A percentile compares a stretch with the other conserved stretches of the same genome.
Evolutionary conservation across 2,888 invertebrate genomes (phyloP).

Genomic region (Macrosiphum euphorbiae): DNA sequence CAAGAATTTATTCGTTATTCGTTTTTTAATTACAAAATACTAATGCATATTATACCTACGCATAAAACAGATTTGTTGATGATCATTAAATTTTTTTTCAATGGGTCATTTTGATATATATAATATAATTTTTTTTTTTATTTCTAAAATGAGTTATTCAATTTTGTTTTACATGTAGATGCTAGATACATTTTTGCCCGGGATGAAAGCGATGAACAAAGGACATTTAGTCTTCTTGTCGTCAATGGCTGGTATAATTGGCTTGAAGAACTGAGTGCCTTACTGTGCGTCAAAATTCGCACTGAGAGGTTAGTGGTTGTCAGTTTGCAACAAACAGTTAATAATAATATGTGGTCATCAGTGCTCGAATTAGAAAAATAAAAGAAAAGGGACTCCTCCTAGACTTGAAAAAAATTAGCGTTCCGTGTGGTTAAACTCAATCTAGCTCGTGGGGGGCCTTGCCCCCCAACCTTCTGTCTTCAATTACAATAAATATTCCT

Average conservation of each 20-base stretch:
- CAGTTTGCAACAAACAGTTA: neutral
- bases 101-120: neutral
- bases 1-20: too few species aligned
- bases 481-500: too few species aligned
- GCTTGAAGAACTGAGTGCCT: conserved; percentile 81
- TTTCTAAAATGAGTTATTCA: neutral
- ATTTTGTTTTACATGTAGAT: conserved; percentile 74
- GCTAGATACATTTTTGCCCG: conserved; percentile 81
- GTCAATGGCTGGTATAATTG: conserved; percentile 83
- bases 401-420: too few species aligned
- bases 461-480: too few species aligned
- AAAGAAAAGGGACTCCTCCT: too few species aligned
- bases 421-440: too few species aligned
- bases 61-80: neutral
- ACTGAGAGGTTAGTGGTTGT: conserved; percentile 74
- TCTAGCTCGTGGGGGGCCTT: too few species aligned
- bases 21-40: neutral
- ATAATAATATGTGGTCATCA: neutral
- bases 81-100: neutral
- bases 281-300: conserved; percentile 88
- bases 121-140: neutral
- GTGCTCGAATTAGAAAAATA: too few species aligned
- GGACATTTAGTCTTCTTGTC: conserved; percentile 84
- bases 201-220: conserved; percentile 80
- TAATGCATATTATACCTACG: neutral